Evolutionary conservation across 2,797 vertebrate genomes (phyloP), one percentile per base, ranked within the genome.

Genomic region (Antennarius maculatus): DNA sequence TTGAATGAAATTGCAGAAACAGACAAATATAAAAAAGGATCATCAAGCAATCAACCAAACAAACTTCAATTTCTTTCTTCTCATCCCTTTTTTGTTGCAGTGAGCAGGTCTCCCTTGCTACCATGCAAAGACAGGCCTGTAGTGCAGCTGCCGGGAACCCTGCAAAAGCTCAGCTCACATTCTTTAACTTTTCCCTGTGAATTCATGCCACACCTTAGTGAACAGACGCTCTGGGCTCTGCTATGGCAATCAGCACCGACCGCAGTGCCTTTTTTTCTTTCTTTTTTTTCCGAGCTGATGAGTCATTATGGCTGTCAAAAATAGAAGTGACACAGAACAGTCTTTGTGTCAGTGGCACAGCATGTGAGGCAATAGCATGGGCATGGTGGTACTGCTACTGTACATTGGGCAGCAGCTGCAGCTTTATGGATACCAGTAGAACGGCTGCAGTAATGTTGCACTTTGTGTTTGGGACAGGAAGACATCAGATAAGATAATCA

Each of bases 291-390:
- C 78, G 62, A 75, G 80, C 74, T 29, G 18, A 84, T 92, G 88
- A 92, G 82, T 93, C 91, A 91, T 90, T 91, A 75, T 80, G 83
- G 82, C 88, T 76, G 89, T 87, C 89, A 90, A 90, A 91, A 94
- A 91, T 82, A 81, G 88, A 85, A 75, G 90, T 85, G 88, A 91
- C 85, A 90, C 82, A 88, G 83, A 83, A 83, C 76, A 83, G 91
- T 81, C 87, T 92, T 90, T 88, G 86, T 90, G 87, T 89, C 89
- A 90, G 80, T 74, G 81, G 75, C 66, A 69, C 72, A 79, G 42
- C 69, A 85, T 71, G 68, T 76, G 74, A 86, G 61, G 77, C 42
- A 71, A 68, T 31, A 66, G 66, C 52, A 68, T 65, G 64, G 82
- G 57, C 74, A 47, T 61, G 39, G 74, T 69, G 76, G 69, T 66